phyloP scores from a whole-genome alignment of 2,113 vertebrate species.

The Psephotus haematonotus region DNA sequence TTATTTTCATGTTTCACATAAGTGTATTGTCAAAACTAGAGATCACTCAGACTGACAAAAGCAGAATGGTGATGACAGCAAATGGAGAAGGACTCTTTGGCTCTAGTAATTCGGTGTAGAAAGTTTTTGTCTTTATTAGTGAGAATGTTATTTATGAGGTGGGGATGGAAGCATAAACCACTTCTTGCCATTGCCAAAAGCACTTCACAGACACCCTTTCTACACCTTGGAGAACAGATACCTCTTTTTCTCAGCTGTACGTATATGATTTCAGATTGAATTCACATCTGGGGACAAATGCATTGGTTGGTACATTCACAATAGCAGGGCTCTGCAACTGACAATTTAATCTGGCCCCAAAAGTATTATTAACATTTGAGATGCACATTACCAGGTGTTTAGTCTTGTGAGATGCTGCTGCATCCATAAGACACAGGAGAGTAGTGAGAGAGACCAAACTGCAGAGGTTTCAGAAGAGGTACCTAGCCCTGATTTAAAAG shows the following conservation, averaged over 20 bases:
- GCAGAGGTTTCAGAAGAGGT: neutral
- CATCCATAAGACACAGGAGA: neutral
- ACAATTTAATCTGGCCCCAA: neutral
- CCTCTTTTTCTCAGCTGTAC: neutral
- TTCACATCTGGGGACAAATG: neutral
- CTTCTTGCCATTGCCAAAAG: neutral
- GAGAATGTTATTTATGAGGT: constrained; percentile 11
- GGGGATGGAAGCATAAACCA: neutral
- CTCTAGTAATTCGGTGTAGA: neutral
- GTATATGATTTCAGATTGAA: neutral
- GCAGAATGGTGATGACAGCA: neutral
- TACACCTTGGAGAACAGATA: neutral
- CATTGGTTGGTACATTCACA: neutral
- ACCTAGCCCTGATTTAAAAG: neutral
- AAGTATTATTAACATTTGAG: neutral
- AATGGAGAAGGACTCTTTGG: neutral
- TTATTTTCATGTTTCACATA: neutral
- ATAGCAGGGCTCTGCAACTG: neutral
- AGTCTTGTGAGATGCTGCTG: neutral
- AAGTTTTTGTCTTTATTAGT: constrained; percentile 7
- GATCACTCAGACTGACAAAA: neutral
- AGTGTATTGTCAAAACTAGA: neutral
- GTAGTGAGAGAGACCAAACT: neutral
- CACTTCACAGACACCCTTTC: neutral
- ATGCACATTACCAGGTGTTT: neutral